Evolutionary conservation across 1,140 invertebrate species (phyloP), one percentile per base, ranked within the genome.

Genomic region (Akabosia matsudoensis): DNA sequence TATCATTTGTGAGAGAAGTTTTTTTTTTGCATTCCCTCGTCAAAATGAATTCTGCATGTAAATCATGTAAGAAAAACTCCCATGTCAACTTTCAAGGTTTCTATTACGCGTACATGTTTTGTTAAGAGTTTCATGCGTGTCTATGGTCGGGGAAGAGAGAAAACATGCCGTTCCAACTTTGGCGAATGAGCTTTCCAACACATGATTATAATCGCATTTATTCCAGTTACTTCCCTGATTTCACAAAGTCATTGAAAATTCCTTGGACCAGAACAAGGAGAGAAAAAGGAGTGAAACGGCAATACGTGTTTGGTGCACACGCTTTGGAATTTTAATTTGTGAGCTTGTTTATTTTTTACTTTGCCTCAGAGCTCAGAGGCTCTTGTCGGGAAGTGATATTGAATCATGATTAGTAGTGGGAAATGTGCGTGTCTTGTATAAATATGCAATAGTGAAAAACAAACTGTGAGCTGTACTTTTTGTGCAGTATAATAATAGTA

Each of bases 251-350:
- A n/a, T n/a, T n/a, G n/a, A n/a, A n/a, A n/a, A n/a, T n/a, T n/a
- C n/a, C n/a, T n/a, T n/a, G n/a, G n/a, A n/a, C n/a, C n/a, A n/a
- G n/a, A n/a, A n/a, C n/a, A n/a, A n/a, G n/a, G n/a, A n/a, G n/a
- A n/a, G n/a, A n/a, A n/a, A n/a, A n/a, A n/a, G n/a, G n/a, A n/a
- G n/a, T n/a, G n/a, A n/a, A n/a, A n/a, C n/a, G n/a, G n/a, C n/a
- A n/a, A n/a, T n/a, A n/a, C n/a, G n/a, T n/a, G n/a, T n/a, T n/a
- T n/a, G n/a, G n/a, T n/a, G n/a, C n/a, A 61, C 54, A 61, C 54
- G 24, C 14, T 61, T 61, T 24, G 54, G 54, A 61, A 61, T 61
- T 61, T 61, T 61, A 61, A 61, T 61, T 61, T 61, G 54, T 13
- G 37, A 45, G 24, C 54, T n/a, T 61, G 54, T 61, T 22, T n/a